Evolutionary conservation across 2,113 vertebrate species (phyloP).

Genomic region (Syngnathus floridae): DNA sequence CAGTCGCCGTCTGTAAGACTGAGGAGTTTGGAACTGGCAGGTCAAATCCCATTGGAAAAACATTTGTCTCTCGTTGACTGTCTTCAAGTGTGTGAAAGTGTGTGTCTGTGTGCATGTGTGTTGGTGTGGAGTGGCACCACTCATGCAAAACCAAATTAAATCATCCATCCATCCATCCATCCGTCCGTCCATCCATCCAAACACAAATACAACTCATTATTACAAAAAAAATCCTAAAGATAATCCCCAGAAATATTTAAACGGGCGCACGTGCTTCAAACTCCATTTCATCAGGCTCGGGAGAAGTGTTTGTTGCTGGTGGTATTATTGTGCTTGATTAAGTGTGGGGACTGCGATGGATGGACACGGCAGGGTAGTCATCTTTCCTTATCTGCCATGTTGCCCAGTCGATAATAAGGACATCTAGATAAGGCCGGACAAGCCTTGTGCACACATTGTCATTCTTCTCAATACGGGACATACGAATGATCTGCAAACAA

Average conservation of each 20-base stretch:
- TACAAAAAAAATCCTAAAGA: too few relatives aligned
- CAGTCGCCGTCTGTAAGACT: neutral
- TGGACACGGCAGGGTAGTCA: constrained; percentile 43
- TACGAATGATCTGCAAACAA: constrained; percentile 14
- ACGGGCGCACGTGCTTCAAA: constrained; percentile 21
- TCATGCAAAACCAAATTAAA: neutral
- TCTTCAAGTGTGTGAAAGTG: too few relatives aligned
- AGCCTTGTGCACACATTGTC: constrained; percentile 49
- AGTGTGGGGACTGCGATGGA: constrained; percentile 51
- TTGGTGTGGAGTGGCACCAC: neutral
- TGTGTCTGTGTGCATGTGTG: neutral
- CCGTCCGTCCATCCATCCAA: too few relatives aligned
- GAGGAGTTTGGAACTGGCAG: neutral
- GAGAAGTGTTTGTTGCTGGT: constrained; percentile 59
- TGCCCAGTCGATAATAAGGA: constrained; percentile 69
- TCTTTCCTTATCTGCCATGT: constrained; percentile 66
- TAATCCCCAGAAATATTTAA: too few relatives aligned
- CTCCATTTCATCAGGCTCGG: constrained; percentile 31
- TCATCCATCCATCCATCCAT: neutral
- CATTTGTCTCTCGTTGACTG: too few relatives aligned
- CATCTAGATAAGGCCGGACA: constrained; percentile 66
- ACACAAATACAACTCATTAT: neutral
- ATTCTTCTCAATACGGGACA: constrained; percentile 44
- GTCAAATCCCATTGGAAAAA: neutral
- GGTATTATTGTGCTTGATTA: constrained; percentile 56